A percentile compares a stretch with the other conserved stretches of the same genome.
Evolutionary conservation across 1,140 invertebrate genomes (phyloP).

Genomic region (Drosophila takahashii): DNA sequence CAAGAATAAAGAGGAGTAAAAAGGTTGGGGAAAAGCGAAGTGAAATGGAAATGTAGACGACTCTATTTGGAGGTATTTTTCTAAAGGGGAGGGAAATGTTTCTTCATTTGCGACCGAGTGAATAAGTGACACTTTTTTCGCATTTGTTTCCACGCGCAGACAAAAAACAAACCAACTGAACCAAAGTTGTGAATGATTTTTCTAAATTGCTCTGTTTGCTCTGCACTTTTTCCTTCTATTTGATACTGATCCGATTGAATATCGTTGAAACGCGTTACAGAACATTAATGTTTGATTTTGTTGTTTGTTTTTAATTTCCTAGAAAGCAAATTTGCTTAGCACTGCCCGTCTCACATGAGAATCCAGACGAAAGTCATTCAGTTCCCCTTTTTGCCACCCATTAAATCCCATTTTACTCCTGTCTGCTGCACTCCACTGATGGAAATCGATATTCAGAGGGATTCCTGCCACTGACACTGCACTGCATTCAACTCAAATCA

Average conservation of each 20-base stretch:
- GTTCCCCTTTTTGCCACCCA: not conserved
- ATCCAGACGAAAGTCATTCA: conserved; percentile 22
- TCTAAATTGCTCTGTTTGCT: conserved; percentile 63
- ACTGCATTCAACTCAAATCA: conserved; percentile 15
- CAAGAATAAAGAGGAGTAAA: conserved; percentile 16
- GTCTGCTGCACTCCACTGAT: conserved; percentile 23
- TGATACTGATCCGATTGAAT: conserved; percentile 45
- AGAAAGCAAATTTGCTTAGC: conserved; percentile 69
- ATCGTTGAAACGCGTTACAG: conserved; percentile 57
- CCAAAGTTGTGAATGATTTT: conserved; percentile 58
- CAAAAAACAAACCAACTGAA: conserved; percentile 36
- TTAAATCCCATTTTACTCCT: conserved; percentile 9
- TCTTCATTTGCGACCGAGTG: conserved; percentile 65
- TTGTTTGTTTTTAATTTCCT: conserved; percentile 80
- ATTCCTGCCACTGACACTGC: conserved; percentile 34
- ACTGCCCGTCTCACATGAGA: conserved; percentile 18
- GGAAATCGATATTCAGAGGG: conserved; percentile 61
- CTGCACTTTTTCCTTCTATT: conserved; percentile 26
- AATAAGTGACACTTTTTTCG: conserved; percentile 68
- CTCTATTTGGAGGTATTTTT: conserved; percentile 60
- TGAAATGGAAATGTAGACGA: conserved; percentile 51
- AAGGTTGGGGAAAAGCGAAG: conserved; percentile 1
- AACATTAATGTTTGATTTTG: conserved; percentile 77
- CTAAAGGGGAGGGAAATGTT: conserved; percentile 9
- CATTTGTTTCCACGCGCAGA: conserved; percentile 15